Conservation (phyloP, 2,113 vertebrate species). For the Cochlearius cochlearius region DNA sequence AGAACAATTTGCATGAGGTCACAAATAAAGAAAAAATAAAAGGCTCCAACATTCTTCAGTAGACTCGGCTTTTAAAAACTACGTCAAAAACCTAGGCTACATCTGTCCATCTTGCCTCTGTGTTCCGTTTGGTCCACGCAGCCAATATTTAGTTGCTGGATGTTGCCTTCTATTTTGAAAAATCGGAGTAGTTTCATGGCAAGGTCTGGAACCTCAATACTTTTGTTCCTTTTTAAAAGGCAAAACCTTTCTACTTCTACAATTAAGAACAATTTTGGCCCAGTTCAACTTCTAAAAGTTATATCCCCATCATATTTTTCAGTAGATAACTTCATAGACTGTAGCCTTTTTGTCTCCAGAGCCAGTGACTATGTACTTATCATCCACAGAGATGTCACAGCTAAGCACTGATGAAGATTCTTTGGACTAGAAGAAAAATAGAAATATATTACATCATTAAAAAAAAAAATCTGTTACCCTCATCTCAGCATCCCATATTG, state of each 20-base stretch:
- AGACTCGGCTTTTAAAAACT: slow-evolving; percentile 50
- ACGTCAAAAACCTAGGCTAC: slow-evolving; percentile 37
- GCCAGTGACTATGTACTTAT: slow-evolving; percentile 87
- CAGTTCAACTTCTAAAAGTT: slow-evolving; percentile 73
- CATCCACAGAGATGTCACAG: slow-evolving; percentile 87
- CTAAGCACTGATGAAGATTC: slow-evolving; percentile 86
- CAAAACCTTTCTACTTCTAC: slow-evolving; percentile 73
- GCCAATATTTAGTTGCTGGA: slow-evolving; percentile 32
- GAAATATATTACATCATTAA: slow-evolving; percentile 8
- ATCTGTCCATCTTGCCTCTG: slow-evolving; percentile 40
- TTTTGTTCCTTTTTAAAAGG: slow-evolving; percentile 65
- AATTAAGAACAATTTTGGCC: slow-evolving; percentile 79
- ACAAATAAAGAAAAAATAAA: slow-evolving; percentile 35
- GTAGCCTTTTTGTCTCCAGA: slow-evolving; percentile 87
- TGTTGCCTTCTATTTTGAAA: slow-evolving; percentile 53
- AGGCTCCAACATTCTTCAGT: slow-evolving; percentile 59
- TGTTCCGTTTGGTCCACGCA: slow-evolving; percentile 48
- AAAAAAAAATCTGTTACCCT: background rate
- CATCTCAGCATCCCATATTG: background rate
- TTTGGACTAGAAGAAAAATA: slow-evolving; percentile 79
- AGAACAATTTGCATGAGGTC: slow-evolving; percentile 59
- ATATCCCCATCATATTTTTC: slow-evolving; percentile 70
- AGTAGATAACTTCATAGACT: slow-evolving; percentile 89
- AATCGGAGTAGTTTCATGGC: slow-evolving; percentile 54
- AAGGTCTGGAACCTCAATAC: slow-evolving; percentile 61